Base-by-base conservation (phyloP, 2,888 invertebrate genomes). In the Erebia ligea region DNA sequence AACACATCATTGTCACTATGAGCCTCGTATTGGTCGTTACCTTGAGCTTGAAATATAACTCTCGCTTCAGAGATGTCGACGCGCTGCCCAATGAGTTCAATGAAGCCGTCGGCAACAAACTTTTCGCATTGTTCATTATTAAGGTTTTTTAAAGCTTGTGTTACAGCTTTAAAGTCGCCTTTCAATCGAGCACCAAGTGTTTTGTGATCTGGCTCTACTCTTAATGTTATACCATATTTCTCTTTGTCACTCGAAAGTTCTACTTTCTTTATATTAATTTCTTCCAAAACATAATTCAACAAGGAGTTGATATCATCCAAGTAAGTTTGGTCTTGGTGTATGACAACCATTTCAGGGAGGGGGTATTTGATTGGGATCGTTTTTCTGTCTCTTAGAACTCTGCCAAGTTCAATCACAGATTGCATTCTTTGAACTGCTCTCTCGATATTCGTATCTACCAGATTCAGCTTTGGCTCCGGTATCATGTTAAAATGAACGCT, bases 281-380 rank as follows among this genome's bases (percentile, higher is more conserved):
- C 99, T 85, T 98, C 97, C 13, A 97, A 86, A 69, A 99, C 96
- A 85, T 99, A 99, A 21, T 95, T 94, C 81, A 98, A 94, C 59
- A 99, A 92, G 1, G 96, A 95, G 71, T 95, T 89, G 0, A 99
- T 95, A 80, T 98, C 98, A 3, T 95, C 91, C 71, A 99, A 94
- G 78, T 97, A 97, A 54, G 95, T 93, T 17, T 94, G 88, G 80
- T 98, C 97, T 77, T 97, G 97, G 85, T 99, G 98, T 77, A 99
- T 97, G 8, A 99, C 96, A n/a, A 99, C 96, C 78, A 99, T 95
- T 91, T 99, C 99, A 19, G 98, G 98, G 73, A 99, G 91, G 0
- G 99, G 99, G 91, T 99, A 99, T 94, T 99, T 99, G 2, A 98
- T 95, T 0, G 99, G 99, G 74, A 99, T 95, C 2, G 98, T 98